Base-by-base conservation (phyloP, 1,140 invertebrate species). In the Polypedilum pembai region DNA sequence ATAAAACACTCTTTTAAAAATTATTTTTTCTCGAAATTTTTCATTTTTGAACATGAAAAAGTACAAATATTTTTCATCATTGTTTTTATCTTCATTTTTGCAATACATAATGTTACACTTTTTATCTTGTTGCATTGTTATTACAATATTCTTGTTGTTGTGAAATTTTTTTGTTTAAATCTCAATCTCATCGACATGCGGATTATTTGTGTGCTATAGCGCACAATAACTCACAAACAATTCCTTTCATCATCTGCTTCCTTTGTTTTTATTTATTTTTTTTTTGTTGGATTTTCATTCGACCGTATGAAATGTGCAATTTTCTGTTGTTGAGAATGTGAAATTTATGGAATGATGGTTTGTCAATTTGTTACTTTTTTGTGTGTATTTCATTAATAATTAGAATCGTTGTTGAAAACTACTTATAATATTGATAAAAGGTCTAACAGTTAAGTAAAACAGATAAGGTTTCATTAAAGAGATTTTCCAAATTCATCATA, bases 41-140 rank as follows among this genome's bases (percentile, higher is more conserved):
- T 69, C 65, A 69, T 69, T 69, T 33, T 69, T 69, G 65, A 69
- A 69, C 65, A 69, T 69, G 65, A 69, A 69, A 69, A 69, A 69
- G 65, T 69, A 69, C 65, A 69, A 69, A 69, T 69, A 69, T 69
- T 18, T 56, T 56, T 56, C 45, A 56, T 56, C 45, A 56, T 56
- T 56, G 12, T 56, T 56, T 45, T 45, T 15, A 45, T 45, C 15
- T 66, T 69, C 18, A 18, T 69, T 69, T 69, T 7, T 69, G 65
- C 65, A 69, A 69, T 69, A 69, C 17, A 20, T 69, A 69, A 69
- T 56, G 45, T n/a, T 56, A n/a, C n/a, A n/a, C n/a, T 56, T 56
- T 69, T 18, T 69, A 18, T 18, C 17, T 69, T 69, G 65, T 69
- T 69, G 65, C 65, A 69, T 69, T 69, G 8, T 18, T 69, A 18